Conservation (phyloP, 2,888 invertebrate genomes). For the Drosophila paracracens region DNA sequence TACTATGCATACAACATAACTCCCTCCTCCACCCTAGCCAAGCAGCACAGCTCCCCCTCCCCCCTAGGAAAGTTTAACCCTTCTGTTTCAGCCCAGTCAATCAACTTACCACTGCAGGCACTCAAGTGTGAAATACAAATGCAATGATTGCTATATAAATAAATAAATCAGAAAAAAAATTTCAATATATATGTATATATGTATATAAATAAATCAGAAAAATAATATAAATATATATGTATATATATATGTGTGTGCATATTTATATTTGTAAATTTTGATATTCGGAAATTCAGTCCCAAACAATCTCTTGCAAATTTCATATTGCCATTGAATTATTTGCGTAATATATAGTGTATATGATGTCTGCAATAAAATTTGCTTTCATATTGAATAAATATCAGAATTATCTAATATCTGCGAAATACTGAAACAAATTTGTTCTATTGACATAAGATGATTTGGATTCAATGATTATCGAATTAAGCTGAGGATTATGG, state of each 20-base stretch:
- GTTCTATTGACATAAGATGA: neutral
- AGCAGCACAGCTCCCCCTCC: no score
- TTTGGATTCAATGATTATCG: neutral
- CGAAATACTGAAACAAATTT: neutral
- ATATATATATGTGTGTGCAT: no score
- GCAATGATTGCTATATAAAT: constrained; percentile 21
- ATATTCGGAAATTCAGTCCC: neutral
- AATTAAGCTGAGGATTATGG: neutral
- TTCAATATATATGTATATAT: neutral
- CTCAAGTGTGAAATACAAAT: constrained; percentile 63
- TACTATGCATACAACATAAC: constrained; percentile 1
- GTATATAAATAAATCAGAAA: neutral
- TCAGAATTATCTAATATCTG: neutral
- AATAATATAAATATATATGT: no score
- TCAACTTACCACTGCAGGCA: constrained; percentile 35
- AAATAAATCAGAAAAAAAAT: constrained; percentile 24
- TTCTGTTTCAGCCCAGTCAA: neutral
- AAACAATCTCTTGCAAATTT: neutral
- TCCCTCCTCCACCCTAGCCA: neutral
- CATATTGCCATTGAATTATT: neutral
- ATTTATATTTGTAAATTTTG: no score
- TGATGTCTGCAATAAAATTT: no score
- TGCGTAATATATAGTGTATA: no score
- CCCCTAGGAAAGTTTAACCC: neutral
- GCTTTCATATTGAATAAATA: neutral